Percentiles rank a stretch among this genome's conserved stretches.
Evolutionary conservation across 2,797 vertebrate genomes (phyloP).

Genomic region (Hemibagrus guttatus): DNA sequence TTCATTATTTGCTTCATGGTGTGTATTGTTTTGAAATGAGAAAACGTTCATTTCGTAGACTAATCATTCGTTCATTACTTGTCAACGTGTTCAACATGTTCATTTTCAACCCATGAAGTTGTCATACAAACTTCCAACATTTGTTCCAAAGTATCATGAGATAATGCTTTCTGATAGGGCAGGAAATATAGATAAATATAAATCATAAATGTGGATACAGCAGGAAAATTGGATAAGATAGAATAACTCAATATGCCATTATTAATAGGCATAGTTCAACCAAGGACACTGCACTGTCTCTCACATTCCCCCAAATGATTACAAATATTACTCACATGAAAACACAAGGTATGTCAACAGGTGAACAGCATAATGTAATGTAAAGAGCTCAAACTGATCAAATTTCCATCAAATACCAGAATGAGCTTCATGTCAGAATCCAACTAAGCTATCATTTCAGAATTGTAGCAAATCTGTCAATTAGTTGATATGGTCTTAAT

Average conservation of each 20-base stretch:
- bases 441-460: not conserved
- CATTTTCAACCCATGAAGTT: not conserved
- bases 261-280: not conserved
- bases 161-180: not conserved
- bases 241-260: not conserved
- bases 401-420: not conserved
- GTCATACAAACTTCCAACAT: not conserved
- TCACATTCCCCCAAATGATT: not conserved
- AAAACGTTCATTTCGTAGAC: not conserved
- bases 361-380: not conserved
- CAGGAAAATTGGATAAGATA: constrained; percentile 4
- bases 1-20: not conserved
- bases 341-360: not conserved
- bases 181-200: not conserved
- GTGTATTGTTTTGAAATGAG: not conserved
- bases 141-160: constrained; percentile 15
- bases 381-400: not conserved
- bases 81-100: too few species aligned
- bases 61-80: not conserved
- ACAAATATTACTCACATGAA: not conserved
- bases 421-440: not conserved
- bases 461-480: not conserved
- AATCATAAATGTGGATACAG: not conserved
- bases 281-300: not conserved
- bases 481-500: not conserved